Percentiles rank a stretch among this genome's conserved stretches.
phyloP scores from a whole-genome alignment of 2,113 vertebrate genomes.

The Fregata magnificens region DNA sequence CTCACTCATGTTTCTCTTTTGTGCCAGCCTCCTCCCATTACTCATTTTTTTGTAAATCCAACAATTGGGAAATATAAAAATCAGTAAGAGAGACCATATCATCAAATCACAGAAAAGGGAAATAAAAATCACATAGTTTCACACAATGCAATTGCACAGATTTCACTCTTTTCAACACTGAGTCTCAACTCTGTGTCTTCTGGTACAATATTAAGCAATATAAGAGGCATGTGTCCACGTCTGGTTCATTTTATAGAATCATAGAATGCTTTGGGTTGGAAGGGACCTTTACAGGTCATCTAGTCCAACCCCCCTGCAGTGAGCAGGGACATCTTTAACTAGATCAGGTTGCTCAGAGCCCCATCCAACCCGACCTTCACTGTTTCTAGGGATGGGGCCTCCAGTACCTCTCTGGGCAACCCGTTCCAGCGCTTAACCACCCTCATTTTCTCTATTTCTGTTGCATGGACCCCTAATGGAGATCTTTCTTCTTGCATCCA shows the following conservation, averaged over 20 bases:
- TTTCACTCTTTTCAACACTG: background rate
- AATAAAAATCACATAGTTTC: background rate
- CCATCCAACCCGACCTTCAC: no score
- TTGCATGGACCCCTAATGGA: background rate
- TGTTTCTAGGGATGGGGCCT: no score
- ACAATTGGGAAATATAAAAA: background rate
- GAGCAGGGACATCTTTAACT: no score
- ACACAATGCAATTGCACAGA: background rate
- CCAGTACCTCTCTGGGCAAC: no score
- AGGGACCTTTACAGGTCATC: no score
- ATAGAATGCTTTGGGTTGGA: no score
- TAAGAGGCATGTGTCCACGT: background rate
- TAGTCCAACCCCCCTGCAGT: no score
- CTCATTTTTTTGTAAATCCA: background rate
- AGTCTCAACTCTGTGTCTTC: background rate
- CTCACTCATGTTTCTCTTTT: background rate
- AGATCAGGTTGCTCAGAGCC: no score
- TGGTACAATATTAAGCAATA: background rate
- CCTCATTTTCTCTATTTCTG: background rate
- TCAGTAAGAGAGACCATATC: background rate
- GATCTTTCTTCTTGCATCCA: background rate
- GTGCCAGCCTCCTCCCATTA: background rate
- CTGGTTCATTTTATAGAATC: background rate
- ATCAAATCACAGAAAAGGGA: background rate
- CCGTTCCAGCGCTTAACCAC: no score